phyloP scores from a whole-genome alignment of 2,797 vertebrate species.

The Rhabdomys pumilio region DNA sequence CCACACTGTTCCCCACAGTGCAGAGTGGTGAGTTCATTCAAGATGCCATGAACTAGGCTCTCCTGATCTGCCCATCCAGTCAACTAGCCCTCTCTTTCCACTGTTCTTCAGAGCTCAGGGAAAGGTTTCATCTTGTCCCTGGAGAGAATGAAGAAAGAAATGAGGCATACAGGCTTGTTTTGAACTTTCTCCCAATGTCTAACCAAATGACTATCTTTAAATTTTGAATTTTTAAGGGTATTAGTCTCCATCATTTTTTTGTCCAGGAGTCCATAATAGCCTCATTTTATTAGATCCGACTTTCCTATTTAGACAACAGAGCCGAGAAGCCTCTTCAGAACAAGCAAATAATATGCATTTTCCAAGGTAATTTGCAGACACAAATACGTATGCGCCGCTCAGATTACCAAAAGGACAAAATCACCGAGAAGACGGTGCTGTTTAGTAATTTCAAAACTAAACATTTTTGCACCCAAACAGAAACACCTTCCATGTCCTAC shows the following conservation, averaged over 20 bases:
- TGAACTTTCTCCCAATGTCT: constrained; percentile 64
- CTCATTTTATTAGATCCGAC: constrained; percentile 81
- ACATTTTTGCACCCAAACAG: constrained; percentile 71
- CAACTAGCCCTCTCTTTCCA: background rate
- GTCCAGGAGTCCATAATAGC: constrained; percentile 74
- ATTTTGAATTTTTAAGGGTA: constrained; percentile 77
- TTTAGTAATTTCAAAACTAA: constrained; percentile 81
- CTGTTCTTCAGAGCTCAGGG: background rate
- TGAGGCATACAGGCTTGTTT: background rate
- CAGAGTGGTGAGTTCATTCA: background rate
- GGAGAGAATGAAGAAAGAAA: background rate
- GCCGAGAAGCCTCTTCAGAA: constrained; percentile 84
- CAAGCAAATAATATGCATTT: constrained; percentile 86
- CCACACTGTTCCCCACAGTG: rapidly evolving
- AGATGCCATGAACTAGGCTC: background rate
- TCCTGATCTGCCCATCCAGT: background rate
- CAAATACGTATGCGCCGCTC: constrained; percentile 67
- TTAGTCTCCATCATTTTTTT: constrained; percentile 75
- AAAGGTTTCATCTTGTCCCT: background rate
- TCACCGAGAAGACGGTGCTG: constrained; percentile 72
- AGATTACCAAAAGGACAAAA: constrained; percentile 76
- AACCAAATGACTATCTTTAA: constrained; percentile 67
- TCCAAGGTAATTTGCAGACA: constrained; percentile 83
- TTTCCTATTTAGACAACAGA: constrained; percentile 79
- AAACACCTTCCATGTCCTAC: constrained; percentile 59